Evolutionary conservation across 2,888 invertebrate species (phyloP).

Genomic region (Chaitophorus viminalis): DNA sequence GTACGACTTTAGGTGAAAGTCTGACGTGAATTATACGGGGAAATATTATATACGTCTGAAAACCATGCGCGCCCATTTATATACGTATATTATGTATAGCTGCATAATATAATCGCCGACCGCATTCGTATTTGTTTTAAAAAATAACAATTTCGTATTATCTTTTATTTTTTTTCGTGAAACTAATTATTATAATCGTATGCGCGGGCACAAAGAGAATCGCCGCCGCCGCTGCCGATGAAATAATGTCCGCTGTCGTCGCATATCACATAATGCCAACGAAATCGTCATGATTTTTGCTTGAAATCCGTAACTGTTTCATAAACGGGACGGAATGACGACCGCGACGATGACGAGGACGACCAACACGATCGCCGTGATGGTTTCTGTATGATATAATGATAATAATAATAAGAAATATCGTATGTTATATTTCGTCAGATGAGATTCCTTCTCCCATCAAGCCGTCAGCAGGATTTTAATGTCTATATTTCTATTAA

Average conservation of each 20-base stretch:
- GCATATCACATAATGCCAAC: constrained; percentile 25
- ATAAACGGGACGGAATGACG: too few relatives aligned
- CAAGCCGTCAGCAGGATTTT: constrained; percentile 53
- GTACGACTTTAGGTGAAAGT: constrained; percentile 39
- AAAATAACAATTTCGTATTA: constrained; percentile 25
- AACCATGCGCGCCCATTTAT: neutral
- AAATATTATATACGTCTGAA: constrained; percentile 1
- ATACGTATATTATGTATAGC: neutral
- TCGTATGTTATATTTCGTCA: neutral
- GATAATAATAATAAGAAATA: too few relatives aligned
- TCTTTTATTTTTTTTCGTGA: constrained; percentile 29
- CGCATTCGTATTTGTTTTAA: constrained; percentile 45
- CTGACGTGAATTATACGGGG: constrained; percentile 32
- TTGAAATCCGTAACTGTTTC: constrained; percentile 36
- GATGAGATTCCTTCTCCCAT: constrained; percentile 11
- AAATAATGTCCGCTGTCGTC: constrained; percentile 34
- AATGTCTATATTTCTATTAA: constrained; percentile 42
- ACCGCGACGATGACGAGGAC: neutral
- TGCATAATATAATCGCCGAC: constrained; percentile 21
- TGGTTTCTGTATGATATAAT: neutral
- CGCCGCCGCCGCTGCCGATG: constrained; percentile 16
- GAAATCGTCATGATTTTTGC: constrained; percentile 48
- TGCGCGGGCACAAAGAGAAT: constrained; percentile 39
- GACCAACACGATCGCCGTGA: neutral
- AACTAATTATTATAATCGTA: constrained; percentile 58